These are phyloP conservation scores for Apus apus DNA, from an alignment of 2,113 vertebrate genomes.

Conservation along the genomic window DNA sequence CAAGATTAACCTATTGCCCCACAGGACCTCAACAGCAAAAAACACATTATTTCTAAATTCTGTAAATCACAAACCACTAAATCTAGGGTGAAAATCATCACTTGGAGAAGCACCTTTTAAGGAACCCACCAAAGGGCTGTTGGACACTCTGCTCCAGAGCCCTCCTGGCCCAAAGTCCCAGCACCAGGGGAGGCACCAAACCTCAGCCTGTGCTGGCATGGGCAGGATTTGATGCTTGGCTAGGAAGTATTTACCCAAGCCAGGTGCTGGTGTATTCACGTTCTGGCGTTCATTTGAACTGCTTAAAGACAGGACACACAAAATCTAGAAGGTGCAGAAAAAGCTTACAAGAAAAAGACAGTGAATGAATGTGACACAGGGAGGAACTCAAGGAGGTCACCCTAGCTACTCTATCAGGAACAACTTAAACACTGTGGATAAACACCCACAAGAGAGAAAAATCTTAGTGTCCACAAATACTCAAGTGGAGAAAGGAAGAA, in stretches of 20 bases:
- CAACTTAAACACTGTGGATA: background rate
- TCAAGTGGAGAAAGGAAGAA: background rate
- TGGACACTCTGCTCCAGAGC: too few relatives aligned
- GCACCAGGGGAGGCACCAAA: background rate
- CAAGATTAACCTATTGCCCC: background rate
- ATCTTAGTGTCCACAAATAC: background rate
- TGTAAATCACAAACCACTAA: too few relatives aligned
- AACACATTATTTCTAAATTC: background rate
- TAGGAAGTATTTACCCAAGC: too few relatives aligned
- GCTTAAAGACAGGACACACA: background rate
- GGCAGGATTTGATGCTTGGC: too few relatives aligned
- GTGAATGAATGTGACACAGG: background rate
- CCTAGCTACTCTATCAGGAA: background rate
- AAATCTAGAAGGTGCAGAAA: background rate
- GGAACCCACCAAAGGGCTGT: too few relatives aligned
- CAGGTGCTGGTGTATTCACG: background rate
- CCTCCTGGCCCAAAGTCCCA: too few relatives aligned
- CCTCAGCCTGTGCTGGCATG: background rate
- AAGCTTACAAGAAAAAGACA: background rate
- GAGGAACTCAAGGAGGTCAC: background rate
- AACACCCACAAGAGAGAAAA: background rate
- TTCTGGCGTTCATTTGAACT: background rate
- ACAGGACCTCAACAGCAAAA: background rate
- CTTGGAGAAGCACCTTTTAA: background rate
- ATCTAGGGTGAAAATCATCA: background rate